Percentiles rank a stretch among this genome's conserved stretches.
Conservation (phyloP, 2,797 vertebrate genomes). For the Rhabdophis nuchalis region DNA sequence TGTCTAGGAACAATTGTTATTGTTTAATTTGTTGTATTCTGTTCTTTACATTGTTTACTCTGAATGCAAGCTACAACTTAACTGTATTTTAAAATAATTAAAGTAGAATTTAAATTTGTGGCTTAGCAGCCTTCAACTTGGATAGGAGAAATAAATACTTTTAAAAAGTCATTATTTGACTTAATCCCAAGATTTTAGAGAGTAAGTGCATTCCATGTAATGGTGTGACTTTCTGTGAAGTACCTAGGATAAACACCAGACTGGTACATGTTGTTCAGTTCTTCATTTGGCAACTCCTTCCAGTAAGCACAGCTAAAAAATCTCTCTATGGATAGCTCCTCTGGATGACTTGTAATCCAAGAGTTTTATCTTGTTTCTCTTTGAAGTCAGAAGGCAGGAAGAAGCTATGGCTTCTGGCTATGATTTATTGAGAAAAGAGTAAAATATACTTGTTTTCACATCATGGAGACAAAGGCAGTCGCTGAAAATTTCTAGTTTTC, state of each 20-base stretch:
- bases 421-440: background rate
- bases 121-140: background rate
- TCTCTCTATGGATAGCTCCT: background rate
- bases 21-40: background rate
- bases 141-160: background rate
- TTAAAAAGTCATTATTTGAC: background rate
- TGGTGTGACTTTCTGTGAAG: background rate
- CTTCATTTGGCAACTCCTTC: background rate
- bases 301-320: background rate
- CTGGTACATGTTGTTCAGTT: background rate
- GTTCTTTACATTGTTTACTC: background rate
- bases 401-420: background rate
- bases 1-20: background rate
- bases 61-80: background rate
- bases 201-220: background rate
- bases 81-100: background rate
- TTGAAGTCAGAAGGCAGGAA: background rate
- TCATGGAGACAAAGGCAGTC: background rate
- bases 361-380: background rate
- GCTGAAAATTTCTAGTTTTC: background rate
- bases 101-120: background rate
- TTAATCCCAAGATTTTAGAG: background rate
- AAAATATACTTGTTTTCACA: background rate
- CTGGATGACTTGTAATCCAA: background rate
- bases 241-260: background rate